These are phyloP conservation scores for Cardiocondyla obscurior DNA, from an alignment of 1,140 invertebrate genomes.

Conservation along the genomic window DNA sequence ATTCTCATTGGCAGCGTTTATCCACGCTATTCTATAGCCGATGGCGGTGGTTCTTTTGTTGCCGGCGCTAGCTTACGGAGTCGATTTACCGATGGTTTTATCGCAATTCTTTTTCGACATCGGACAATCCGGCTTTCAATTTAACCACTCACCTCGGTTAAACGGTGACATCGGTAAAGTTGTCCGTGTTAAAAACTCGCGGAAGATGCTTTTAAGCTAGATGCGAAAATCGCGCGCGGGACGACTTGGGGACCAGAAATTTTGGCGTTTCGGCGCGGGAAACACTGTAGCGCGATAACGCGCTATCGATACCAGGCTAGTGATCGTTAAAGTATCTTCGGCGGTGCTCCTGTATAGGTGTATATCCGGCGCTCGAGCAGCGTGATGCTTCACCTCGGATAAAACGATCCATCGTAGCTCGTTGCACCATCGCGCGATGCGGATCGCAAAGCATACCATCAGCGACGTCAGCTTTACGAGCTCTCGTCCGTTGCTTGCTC, in stretches of 20 bases:
- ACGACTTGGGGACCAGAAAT: background rate
- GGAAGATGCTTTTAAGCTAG: background rate
- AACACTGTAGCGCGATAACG: background rate
- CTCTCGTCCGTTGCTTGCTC: slow-evolving; percentile 57
- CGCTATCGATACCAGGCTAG: background rate
- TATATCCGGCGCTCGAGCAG: background rate
- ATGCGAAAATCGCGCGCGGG: background rate
- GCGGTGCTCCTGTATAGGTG: no score
- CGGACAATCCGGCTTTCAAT: slow-evolving; percentile 48
- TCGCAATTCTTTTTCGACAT: slow-evolving; percentile 30
- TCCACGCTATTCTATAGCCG: slow-evolving; percentile 44
- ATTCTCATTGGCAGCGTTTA: slow-evolving; percentile 49
- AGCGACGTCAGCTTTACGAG: slow-evolving; percentile 58
- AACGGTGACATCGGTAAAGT: slow-evolving; percentile 33
- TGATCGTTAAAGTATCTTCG: background rate
- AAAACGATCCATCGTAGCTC: slow-evolving; percentile 43
- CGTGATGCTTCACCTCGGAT: slow-evolving; percentile 8
- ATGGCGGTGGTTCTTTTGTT: slow-evolving; percentile 33
- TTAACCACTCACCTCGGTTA: slow-evolving; percentile 41
- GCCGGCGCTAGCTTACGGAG: background rate
- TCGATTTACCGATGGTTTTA: slow-evolving; percentile 57
- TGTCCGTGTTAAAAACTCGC: background rate
- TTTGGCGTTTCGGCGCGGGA: background rate
- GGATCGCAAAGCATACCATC: background rate
- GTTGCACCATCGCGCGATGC: background rate